Evolutionary conservation across 2,797 vertebrate species (phyloP), one percentile per base, ranked within the genome.

Genomic region (Mormyrops boulengeri): DNA sequence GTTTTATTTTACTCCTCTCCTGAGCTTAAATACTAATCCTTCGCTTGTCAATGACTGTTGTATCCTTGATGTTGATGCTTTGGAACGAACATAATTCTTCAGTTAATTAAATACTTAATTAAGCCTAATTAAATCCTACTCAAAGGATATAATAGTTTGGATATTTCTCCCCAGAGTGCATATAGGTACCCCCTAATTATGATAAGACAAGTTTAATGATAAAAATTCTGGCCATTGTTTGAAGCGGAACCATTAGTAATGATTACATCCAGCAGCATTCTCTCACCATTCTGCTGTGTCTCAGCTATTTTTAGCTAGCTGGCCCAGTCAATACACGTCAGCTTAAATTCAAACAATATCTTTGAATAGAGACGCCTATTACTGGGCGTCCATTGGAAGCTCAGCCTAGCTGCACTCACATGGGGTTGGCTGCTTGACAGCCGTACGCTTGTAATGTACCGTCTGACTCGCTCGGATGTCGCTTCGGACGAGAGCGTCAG

Each of bases 11-110:
- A 53, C 91, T 91, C 91, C 91, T 87, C 88, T 90, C 41, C 34
- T 66, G 41, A 89, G 90, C 90, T 93, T 91, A 77, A 91, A 93
- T 91, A 92, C 57, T 91, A 90, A 93, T 92, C 89, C 91, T 92
- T 93, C 90, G 69, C 19, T 82, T 87, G 1, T 88, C 66, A 91
- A 92, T 91, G 89, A 90, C 66, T 91, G 89, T 34, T 73, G 22
- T 86, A 89, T 85, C 91, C 93, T 92, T 92, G 73, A 91, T 89
- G 90, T 87, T 90, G 88, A 94, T 90, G 82, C 90, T 80, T n/a
- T 90, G 50, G 91, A 80, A 38, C 38, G 2, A 7, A 44, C 73
- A 44, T 19, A 80, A 41, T 41, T 41, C 17, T 80, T 80, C 73
- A 41, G 14, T 80, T 44, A 44, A 80, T 80, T n/a, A 80, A 80